Evolutionary conservation across 1,140 invertebrate species (phyloP), one percentile per base, ranked within the genome.

Genomic region (Teleopsis dalmanni): DNA sequence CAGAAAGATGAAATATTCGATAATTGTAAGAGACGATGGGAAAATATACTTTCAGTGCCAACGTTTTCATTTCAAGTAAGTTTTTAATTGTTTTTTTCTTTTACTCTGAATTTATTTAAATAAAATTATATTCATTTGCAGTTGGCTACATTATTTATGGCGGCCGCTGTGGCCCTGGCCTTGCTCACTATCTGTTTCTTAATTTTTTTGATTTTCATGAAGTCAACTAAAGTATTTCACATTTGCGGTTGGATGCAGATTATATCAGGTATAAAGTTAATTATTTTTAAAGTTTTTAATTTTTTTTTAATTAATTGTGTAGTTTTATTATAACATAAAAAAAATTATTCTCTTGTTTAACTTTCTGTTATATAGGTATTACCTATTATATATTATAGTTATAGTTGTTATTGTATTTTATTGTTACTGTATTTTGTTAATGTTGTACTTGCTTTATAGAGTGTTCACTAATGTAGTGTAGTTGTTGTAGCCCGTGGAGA

Each of bases 221-320:
- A 88, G 58, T 85, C 90, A n/a, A 91, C 88, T 3, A 92, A 87
- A 9, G 92, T 96, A 10, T 95, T 94, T 68, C 84, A 90, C 62
- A 81, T 96, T 44, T 95, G 91, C 66, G 93, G 85, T 25, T 93
- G 89, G 88, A 79, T 96, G 74, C 94, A 98, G 73, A 75, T 93
- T 9, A 74, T 95, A 56, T 93, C 91, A 72, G 91, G 95, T 97
- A 73, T 79, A n/a, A n/a, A n/a, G n/a, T n/a, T n/a, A n/a, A n/a
- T n/a, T n/a, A n/a, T n/a, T n/a, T n/a, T n/a, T n/a, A n/a, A n/a
- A n/a, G n/a, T n/a, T n/a, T n/a, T n/a, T n/a, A n/a, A n/a, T n/a
- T n/a, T n/a, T n/a, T n/a, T n/a, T n/a, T n/a, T n/a, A n/a, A n/a
- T n/a, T n/a, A n/a, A n/a, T n/a, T n/a, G n/a, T n/a, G n/a, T n/a